Base-by-base conservation (phyloP, 92 coral and sea anemone species). In the Actinernus sp. region DNA sequence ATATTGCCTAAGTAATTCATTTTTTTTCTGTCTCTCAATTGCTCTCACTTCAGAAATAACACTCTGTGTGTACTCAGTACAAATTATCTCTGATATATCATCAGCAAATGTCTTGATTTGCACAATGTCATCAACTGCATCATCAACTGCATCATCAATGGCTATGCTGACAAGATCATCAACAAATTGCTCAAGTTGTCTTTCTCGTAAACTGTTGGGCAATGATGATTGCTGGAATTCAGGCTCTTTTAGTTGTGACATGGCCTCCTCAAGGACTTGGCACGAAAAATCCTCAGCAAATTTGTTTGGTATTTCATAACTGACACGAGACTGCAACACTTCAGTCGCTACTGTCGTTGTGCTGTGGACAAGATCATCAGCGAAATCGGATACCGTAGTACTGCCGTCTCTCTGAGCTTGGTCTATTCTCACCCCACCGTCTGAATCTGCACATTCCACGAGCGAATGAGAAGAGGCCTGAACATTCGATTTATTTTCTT, bases 171-270 rank as follows among this genome's bases (percentile, higher is more conserved):
- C 61, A 37, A 89, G 63, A 31, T 67, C 74, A 55, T 73, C 91
- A 18, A 85, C 96, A 78, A 74, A 89, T 55, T 75, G 74, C 23
- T 82, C 66, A 28, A 89, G 33, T 41, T 58, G 84, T 65, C 63
- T 71, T 20, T 55, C 72, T 12, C 57, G 49, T 29, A 20, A 44
- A n/a, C n/a, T n/a, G n/a, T n/a, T n/a, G 33, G 53, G 4, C 18
- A 21, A 45, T 45, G 52, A 23, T 12, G 32, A 4, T 31, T 22
- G 36, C 5, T 18, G 32, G 7, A 22, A 13, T 52, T 52, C 52
- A 45, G 17, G 4, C 6, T 47, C 29, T 46, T 65, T 14, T n/a
- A 49, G 49, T 25, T 72, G 68, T n/a, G 60, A 49, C 14, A 74
- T 26, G 1, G 63, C 73, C 28, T 61, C 73, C 29, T 31, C n/a